Percentiles rank a stretch among this genome's conserved stretches.
Conservation (phyloP, 2,888 invertebrate genomes). For the Isoperla grammatica region DNA sequence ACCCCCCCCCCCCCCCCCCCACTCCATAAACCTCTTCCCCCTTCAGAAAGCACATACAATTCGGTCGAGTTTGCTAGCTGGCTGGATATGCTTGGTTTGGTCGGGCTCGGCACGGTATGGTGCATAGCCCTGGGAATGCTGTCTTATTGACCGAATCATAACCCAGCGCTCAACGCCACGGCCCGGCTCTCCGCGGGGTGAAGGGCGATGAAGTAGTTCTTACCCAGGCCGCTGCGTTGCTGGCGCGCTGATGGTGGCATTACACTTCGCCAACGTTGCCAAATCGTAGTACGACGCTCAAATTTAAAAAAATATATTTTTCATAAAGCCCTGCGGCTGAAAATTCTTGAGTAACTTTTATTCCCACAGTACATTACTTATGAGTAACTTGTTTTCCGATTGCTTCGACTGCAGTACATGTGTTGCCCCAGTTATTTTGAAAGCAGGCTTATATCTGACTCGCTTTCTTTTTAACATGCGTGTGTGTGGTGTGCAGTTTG, state of each 20-base stretch:
- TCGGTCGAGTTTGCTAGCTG: conserved; percentile 24
- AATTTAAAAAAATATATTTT: conserved; percentile 16
- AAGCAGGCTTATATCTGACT: too few species aligned
- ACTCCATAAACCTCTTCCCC: conserved; percentile 9
- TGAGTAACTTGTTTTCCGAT: too few species aligned
- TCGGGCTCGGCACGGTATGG: conserved; percentile 33
- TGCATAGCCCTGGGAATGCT: conserved; percentile 40
- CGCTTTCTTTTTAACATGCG: too few species aligned
- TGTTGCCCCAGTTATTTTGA: too few species aligned
- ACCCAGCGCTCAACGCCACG: conserved; percentile 41
- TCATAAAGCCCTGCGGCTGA: background rate
- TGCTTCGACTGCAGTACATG: too few species aligned
- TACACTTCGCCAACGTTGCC: conserved; percentile 29
- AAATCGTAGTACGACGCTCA: conserved; percentile 16
- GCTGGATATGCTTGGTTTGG: conserved; percentile 16
- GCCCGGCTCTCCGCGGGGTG: conserved; percentile 41
- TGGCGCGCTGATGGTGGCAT: conserved; percentile 27
- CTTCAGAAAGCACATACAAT: background rate
- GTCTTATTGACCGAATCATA: conserved; percentile 45
- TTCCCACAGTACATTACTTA: too few species aligned
- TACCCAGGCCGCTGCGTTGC: conserved; percentile 31
- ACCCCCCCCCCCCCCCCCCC: conserved; percentile 2
- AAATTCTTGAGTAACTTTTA: background rate
- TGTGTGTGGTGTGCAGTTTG: too few species aligned
- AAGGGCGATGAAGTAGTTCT: conserved; percentile 35